A percentile compares a stretch with the other conserved stretches of the same genome.
These are phyloP conservation scores for Anguilla obscura DNA, from an alignment of 2,797 vertebrate genomes.

Conservation along the genomic window DNA sequence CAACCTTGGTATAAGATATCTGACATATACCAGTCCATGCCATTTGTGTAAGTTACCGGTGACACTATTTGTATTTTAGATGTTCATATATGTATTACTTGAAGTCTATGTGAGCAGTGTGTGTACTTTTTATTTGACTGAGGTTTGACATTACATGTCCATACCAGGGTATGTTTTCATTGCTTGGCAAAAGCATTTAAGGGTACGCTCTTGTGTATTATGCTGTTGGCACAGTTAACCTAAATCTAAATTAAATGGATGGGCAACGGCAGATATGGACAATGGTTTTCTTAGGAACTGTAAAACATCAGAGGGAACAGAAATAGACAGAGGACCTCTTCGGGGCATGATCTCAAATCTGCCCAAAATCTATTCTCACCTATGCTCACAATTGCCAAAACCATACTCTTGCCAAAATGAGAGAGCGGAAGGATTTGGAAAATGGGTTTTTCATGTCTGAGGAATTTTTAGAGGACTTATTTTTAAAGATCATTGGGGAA, in stretches of 20 bases:
- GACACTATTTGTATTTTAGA: no score
- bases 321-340: neutral
- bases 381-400: neutral
- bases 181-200: no score
- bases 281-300: neutral
- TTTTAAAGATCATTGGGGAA: neutral
- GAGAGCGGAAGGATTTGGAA: neutral
- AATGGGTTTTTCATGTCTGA: neutral
- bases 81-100: no score
- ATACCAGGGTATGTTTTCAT: no score
- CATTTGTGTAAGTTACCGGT: no score
- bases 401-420: neutral
- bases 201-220: no score
- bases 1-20: neutral
- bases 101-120: no score
- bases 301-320: neutral
- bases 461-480: neutral
- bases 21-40: no score
- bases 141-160: no score
- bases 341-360: neutral
- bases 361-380: neutral
- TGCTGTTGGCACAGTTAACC: no score
- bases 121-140: no score
- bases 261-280: neutral
- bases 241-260: no score